Conservation (phyloP, 2,797 vertebrate genomes). For the Acanthopagrus latus region DNA sequence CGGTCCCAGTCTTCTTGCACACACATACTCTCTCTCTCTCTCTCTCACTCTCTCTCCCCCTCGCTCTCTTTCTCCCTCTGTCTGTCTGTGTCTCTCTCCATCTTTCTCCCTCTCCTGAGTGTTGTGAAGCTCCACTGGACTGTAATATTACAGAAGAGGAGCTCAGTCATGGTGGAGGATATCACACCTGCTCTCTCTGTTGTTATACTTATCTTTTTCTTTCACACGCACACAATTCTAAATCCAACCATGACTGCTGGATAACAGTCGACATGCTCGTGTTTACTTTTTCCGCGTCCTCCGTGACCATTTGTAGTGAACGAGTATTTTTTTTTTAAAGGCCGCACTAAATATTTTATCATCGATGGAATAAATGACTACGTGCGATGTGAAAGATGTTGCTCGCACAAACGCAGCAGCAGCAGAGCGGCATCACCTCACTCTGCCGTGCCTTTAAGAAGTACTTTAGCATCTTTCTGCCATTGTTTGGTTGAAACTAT, state of each 20-base stretch:
- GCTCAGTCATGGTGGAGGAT: slow-evolving; percentile 29
- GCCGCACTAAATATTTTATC: slow-evolving; percentile 7
- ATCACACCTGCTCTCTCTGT: slow-evolving; percentile 42
- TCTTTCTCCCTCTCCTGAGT: slow-evolving; percentile 38
- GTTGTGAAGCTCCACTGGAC: slow-evolving; percentile 59
- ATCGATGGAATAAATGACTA: neutral
- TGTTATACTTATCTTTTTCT: slow-evolving; percentile 11
- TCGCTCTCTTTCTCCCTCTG: slow-evolving; percentile 8
- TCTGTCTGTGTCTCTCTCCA: slow-evolving; percentile 15
- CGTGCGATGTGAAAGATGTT: slow-evolving; percentile 6
- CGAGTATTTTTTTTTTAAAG: neutral
- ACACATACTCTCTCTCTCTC: slow-evolving; percentile 33
- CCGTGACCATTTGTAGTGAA: neutral
- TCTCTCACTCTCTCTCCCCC: slow-evolving; percentile 26
- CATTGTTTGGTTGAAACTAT: neutral
- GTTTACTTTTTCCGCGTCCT: slow-evolving; percentile 4
- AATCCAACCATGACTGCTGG: neutral
- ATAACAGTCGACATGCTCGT: neutral
- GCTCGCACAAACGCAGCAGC: neutral
- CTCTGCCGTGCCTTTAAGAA: neutral
- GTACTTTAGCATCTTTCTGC: neutral
- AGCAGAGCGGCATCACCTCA: neutral
- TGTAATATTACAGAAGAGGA: slow-evolving; percentile 57
- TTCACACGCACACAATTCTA: neutral
- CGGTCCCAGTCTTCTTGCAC: slow-evolving; percentile 69